phyloP scores from a whole-genome alignment of 2,797 vertebrate genomes.

The Tragopan temminckii region DNA sequence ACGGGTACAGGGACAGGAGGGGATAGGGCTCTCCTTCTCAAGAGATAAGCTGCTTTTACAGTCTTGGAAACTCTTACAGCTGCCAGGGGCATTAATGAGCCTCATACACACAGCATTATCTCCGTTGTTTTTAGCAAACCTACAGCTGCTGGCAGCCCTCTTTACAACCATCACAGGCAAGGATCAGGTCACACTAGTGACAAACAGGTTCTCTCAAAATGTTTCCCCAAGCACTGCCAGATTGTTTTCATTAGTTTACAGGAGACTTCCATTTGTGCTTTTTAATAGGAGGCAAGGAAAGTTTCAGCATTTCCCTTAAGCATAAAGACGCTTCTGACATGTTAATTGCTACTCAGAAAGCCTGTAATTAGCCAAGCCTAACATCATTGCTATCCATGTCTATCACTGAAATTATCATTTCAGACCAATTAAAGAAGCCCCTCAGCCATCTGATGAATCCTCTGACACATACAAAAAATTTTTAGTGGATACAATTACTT shows the following conservation, averaged over 20 bases:
- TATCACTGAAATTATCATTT: constrained; percentile 12
- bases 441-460: constrained; percentile 24
- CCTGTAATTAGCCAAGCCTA: constrained; percentile 42
- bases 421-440: constrained; percentile 39
- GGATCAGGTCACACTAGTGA: not conserved
- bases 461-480: constrained; percentile 18
- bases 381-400: constrained; percentile 3
- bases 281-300: constrained; percentile 35
- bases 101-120: not conserved
- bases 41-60: constrained; percentile 68
- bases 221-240: not conserved
- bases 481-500: constrained; percentile 15
- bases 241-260: constrained; percentile 53
- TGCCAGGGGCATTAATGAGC: constrained; percentile 41
- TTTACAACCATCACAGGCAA: not conserved
- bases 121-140: not conserved
- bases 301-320: constrained; percentile 45
- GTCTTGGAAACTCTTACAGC: constrained; percentile 55
- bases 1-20: not conserved
- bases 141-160: constrained; percentile 20
- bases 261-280: constrained; percentile 42
- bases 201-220: constrained; percentile 38
- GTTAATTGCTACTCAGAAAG: constrained; percentile 57
- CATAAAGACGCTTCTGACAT: constrained; percentile 29
- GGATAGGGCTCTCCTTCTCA: constrained; percentile 20